Evolutionary conservation across 2,113 vertebrate genomes (phyloP), one percentile per base, ranked within the genome.

Genomic region (Phainopepla nitens): DNA sequence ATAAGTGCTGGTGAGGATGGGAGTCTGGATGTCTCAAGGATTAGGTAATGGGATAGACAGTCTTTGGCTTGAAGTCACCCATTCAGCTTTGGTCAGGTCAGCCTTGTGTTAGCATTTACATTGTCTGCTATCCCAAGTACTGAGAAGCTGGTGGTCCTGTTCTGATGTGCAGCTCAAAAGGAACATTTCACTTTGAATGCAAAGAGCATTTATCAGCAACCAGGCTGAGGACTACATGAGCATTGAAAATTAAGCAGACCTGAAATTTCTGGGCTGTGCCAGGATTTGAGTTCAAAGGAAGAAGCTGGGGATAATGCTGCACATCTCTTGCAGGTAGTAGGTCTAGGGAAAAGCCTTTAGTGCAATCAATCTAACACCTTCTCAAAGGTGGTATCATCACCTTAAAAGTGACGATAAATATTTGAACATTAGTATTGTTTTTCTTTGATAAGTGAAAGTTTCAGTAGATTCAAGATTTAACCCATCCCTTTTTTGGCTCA

Each of bases 31-130:
- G 64, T 94, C 85, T 96, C 75, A 73, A 54, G 66, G 79, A 95
- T 97, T 96, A 97, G 73, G 87, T 95, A 96, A 97, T 94, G 93
- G 70, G 87, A 94, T 83, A 87, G 65, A 66, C 33, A 94, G 44
- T 51, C 82, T 89, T 94, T 91, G 91, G 89, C 81, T 95, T 82
- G 50, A 92, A 94, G 81, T 94, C 89, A 89, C 54, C 61, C 80
- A 68, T 85, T 96, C 87, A 96, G 24, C 57, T 80, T 57, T 31
- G 50, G 89, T 84, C 78, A 68, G 91, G 77, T 87, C 94, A 94
- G 77, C 49, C 0, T 11, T 64, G 51, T 84, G 89, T 72, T 91
- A 92, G 78, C 41, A 80, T 64, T 96, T 89, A 51, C 68, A 41
- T 56, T 81, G 87, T 76, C 69, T 7, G 1, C 44, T 54, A 33